These are phyloP conservation scores for Seira ritae DNA, from an alignment of 2,888 invertebrate species.

Conservation along the genomic window DNA sequence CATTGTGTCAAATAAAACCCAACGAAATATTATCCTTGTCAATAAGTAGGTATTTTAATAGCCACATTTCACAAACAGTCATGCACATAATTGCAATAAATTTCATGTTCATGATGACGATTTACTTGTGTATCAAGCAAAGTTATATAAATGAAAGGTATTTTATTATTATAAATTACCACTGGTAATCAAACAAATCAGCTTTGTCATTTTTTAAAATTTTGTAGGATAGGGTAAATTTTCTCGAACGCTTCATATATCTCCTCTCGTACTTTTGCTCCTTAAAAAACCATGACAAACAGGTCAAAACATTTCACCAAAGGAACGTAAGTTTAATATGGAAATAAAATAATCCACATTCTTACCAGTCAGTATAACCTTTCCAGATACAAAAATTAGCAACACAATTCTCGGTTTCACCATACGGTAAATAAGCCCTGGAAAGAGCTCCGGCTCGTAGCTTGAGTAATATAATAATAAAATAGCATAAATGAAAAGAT, in stretches of 20 bases:
- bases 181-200: too few species aligned
- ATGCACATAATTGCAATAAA: too few species aligned
- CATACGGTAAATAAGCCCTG: constrained; percentile 98
- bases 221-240: constrained; percentile 95
- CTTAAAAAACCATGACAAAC: constrained; percentile 77
- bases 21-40: too few species aligned
- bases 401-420: constrained; percentile 96
- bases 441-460: constrained; percentile 98
- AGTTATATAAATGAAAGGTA: too few species aligned
- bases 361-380: constrained; percentile 93
- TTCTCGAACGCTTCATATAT: constrained; percentile 95
- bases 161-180: too few species aligned
- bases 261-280: constrained; percentile 93
- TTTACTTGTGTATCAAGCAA: too few species aligned
- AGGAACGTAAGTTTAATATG: constrained; percentile 4
- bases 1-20: too few species aligned
- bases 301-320: neutral
- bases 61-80: too few species aligned
- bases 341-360: constrained; percentile 1
- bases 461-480: constrained; percentile 77
- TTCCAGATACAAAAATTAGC: constrained; percentile 99
- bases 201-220: constrained; percentile 97
- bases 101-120: too few species aligned
- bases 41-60: too few species aligned
- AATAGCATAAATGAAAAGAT: too few species aligned